Evolutionary conservation across 2,113 vertebrate genomes (phyloP), one percentile per base, ranked within the genome.

Genomic region (Siniperca knerii): DNA sequence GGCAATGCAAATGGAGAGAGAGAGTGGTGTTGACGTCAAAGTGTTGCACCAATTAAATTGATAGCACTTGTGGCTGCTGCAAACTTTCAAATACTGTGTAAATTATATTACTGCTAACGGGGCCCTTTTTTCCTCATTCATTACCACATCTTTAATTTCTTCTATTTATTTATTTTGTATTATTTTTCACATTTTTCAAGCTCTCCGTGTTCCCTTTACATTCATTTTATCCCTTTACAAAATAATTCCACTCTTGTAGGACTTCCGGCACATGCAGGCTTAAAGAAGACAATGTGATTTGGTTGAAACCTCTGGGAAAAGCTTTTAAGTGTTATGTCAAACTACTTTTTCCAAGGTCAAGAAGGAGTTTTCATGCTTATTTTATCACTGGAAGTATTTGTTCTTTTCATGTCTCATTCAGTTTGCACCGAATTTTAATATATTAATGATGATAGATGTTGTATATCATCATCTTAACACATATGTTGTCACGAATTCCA

Each of bases 1-100:
- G 71, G 71, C 67, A 52, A n/a, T 29, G 77, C 44, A 75, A 70
- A 75, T 74, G 35, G 42, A 66, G 29, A 85, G 69, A 75, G 57
- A 70, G 37, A 58, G 66, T 1, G n/a, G 23, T 2, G 62, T 54
- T 68, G 65, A 66, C 29, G 60, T 67, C 37, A 42, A 23, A 40
- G 69, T 44, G 55, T 50, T 69, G 70, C 62, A 42, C 12, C 5
- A 33, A 23, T 42, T 85, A 48, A 64, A 16, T 12, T 61, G 29
- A 69, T 40, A 23, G 44, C 55, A 25, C 42, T 4, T 40, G 44
- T 75, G 62, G 62, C 33, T 66, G 5, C 25, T 55, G 10, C 4
- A 18, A 75, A 40, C 55, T 69, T 73, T 64, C 20, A 6, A 54
- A 67, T 42, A 46, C 35, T 46, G 33, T 23, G 20, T 21, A 55